Evolutionary conservation across 2,797 vertebrate genomes (phyloP), one percentile per base, ranked within the genome.

Genomic region (Pangasius macronema): DNA sequence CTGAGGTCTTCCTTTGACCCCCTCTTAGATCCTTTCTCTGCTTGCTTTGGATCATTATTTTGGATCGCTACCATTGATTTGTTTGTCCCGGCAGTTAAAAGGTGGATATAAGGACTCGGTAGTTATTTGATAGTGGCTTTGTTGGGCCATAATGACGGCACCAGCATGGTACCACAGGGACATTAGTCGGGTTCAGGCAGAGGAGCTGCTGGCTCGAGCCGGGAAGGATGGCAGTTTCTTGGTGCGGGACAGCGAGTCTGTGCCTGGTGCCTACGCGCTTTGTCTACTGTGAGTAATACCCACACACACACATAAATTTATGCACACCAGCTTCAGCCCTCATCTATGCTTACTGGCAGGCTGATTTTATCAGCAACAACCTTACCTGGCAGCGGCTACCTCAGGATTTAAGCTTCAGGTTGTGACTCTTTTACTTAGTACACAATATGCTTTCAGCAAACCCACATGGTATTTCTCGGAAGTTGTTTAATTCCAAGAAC

Each of bases 221-320:
- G 96, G 97, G 13, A 94, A 94, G 89, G 97, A 98, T 16, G 97
- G 97, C 89, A 97, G 96, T 93, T 98, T 96, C 93, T 93, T 98
- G 82, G 95, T 98, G 89, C 96, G 97, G 92, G 97, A 97, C 95
- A 98, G 97, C 75, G 97, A 98, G 92, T 98, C 97, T 42, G 96
- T 98, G 86, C 94, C 95, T 0, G 97, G 97, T 89, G 97, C 97
- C 0, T 97, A 97, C 39, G 97, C 97, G 84, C 93, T 98, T 88
- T 98, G 97, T 91, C 94, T 98, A 30, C 94, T 98, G 97, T 97
- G 91, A 98, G 97, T 97, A 89, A 46, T 57, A 27, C 24, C 8
- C 88, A 80, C 85, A 87, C 16, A 42, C 55, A 81, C 72, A 80
- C 77, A 59, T 5, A 33, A 14, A 24, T 39, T 57, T 75, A n/a